A percentile compares a stretch with the other conserved stretches of the same genome.
Conservation (phyloP, 2,888 invertebrate species). For the Sympetrum striolatum region DNA sequence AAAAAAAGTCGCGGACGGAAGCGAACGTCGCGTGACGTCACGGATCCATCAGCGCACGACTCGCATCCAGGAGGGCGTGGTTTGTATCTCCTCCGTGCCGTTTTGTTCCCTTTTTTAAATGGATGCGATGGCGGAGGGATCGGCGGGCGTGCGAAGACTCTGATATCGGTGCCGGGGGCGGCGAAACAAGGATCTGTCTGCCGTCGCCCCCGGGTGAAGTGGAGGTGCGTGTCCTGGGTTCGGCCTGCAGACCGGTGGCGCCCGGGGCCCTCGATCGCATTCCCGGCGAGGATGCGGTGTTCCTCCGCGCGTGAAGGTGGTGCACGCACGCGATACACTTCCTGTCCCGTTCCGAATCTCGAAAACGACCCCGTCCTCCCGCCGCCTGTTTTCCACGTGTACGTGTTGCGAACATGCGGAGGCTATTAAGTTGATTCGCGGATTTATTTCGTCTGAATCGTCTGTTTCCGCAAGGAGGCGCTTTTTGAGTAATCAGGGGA, state of each 20-base stretch:
- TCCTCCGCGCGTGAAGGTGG: not conserved
- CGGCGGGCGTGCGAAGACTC: constrained; percentile 16
- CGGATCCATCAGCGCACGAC: not conserved
- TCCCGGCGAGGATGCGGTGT: not conserved
- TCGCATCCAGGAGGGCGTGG: constrained; percentile 5
- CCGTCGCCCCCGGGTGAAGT: not conserved
- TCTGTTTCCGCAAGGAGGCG: no score
- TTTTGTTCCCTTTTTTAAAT: not conserved
- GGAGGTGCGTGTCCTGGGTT: not conserved
- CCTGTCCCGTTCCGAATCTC: not conserved
- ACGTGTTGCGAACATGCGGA: no score
- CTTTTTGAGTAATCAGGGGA: no score
- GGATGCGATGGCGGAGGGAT: not conserved
- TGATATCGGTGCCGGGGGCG: not conserved
- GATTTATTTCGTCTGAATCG: no score
- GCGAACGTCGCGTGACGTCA: not conserved
- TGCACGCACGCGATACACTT: constrained; percentile 8
- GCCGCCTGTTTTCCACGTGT: not conserved
- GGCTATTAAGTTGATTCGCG: no score
- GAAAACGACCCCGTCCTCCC: not conserved
- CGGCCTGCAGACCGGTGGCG: not conserved
- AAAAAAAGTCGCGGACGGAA: not conserved
- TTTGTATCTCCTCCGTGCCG: not conserved
- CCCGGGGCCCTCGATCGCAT: not conserved
- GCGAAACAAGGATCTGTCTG: not conserved